Percentiles rank a stretch among this genome's conserved stretches.
phyloP scores from a whole-genome alignment of 1,140 invertebrate genomes.

The Trachelipus rathkii region DNA sequence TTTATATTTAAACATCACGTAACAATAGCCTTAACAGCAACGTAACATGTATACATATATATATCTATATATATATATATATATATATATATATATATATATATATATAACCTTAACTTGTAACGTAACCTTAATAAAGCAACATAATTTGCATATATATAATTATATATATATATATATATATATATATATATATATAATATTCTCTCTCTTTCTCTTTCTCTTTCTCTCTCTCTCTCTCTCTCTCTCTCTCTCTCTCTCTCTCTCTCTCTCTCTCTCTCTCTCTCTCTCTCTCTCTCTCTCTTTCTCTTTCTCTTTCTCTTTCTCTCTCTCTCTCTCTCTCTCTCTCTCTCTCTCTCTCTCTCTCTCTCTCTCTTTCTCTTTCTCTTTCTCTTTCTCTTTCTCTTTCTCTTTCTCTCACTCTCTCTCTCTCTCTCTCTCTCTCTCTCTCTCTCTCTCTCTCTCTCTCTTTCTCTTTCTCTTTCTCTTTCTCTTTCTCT shows the following conservation, averaged over 20 bases:
- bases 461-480: constrained; percentile 3
- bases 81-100: too few species aligned
- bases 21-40: too few species aligned
- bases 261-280: constrained; percentile 11
- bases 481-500: background rate
- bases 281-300: background rate
- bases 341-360: constrained; percentile 11
- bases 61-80: too few species aligned
- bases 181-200: too few species aligned
- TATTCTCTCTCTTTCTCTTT: background rate
- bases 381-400: background rate
- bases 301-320: too few species aligned
- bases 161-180: too few species aligned
- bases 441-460: constrained; percentile 11
- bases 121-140: too few species aligned
- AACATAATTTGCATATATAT: too few species aligned
- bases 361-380: constrained; percentile 7
- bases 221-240: background rate
- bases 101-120: too few species aligned
- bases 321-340: constrained; percentile 6
- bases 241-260: constrained; percentile 11
- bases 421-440: constrained; percentile 7
- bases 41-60: too few species aligned
- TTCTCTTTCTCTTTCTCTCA: too few species aligned
- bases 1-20: too few species aligned